phyloP scores from a whole-genome alignment of 2,797 vertebrate genomes.

The Epinephelus malabaricus region DNA sequence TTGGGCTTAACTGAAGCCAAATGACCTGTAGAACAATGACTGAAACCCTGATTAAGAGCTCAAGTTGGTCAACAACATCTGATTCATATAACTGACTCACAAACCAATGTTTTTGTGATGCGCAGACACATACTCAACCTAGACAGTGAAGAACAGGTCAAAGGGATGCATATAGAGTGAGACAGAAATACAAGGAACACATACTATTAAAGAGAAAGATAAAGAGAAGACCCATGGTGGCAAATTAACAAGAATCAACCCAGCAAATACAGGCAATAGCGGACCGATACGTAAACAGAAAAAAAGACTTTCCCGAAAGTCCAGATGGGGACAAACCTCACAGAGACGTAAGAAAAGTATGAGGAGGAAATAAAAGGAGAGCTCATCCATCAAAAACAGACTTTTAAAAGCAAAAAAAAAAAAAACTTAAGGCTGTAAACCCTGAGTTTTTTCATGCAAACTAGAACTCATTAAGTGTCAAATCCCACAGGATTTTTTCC shows the following conservation, averaged over 20 bases:
- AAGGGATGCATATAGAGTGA: not conserved
- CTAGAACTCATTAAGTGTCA: conserved; percentile 70
- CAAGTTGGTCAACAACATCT: not conserved
- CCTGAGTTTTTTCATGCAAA: conserved; percentile 51
- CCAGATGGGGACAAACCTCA: not conserved
- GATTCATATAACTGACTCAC: not conserved
- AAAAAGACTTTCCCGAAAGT: not conserved
- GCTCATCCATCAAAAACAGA: conserved; percentile 21
- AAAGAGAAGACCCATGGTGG: not conserved
- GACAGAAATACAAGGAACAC: not conserved
- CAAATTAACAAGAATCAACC: not conserved
- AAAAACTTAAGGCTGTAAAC: not conserved
- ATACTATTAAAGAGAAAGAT: not conserved
- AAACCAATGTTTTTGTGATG: conserved; percentile 1
- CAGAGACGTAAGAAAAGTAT: conserved; percentile 1
- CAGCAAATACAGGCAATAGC: not conserved
- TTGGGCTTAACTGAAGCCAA: not conserved
- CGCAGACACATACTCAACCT: not conserved
- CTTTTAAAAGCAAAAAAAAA: conserved; percentile 38
- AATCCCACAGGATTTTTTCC: conserved; percentile 58
- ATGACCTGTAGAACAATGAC: not conserved
- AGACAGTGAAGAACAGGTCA: conserved; percentile 17
- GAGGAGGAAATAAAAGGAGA: not conserved
- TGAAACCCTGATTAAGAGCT: conserved; percentile 13
- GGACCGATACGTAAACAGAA: not conserved